Percentiles rank a stretch among this genome's conserved stretches.
These are phyloP conservation scores for Sycophila texana DNA, from an alignment of 2,888 invertebrate genomes.

Conservation along the genomic window DNA sequence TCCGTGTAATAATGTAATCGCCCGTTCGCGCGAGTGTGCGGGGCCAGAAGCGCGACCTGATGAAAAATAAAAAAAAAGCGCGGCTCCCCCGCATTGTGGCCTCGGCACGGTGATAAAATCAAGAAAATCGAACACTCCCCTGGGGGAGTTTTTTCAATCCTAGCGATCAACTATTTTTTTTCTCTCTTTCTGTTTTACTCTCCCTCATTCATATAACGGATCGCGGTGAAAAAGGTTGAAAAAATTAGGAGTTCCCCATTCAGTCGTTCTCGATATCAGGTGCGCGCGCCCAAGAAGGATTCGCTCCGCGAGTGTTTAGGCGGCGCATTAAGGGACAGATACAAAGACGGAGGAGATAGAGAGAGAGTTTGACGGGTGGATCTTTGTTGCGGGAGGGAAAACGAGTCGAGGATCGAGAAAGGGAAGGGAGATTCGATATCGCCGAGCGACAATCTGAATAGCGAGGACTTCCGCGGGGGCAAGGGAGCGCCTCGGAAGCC, in stretches of 20 bases:
- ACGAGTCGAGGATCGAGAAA: background rate
- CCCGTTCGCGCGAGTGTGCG: conserved; percentile 3
- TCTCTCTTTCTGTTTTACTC: too few relatives aligned
- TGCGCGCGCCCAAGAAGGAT: too few relatives aligned
- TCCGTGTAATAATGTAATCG: conserved; percentile 7
- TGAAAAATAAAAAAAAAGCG: conserved; percentile 39
- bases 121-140: conserved; percentile 17
- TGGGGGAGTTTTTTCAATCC: background rate
- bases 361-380: conserved; percentile 5
- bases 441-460: conserved; percentile 53
- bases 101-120: conserved; percentile 6
- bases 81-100: conserved; percentile 55
- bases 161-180: too few relatives aligned
- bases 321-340: conserved; percentile 13
- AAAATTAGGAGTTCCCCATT: too few relatives aligned
- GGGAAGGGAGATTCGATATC: conserved; percentile 49
- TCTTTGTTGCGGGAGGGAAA: conserved; percentile 21
- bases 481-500: background rate
- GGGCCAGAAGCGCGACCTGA: conserved; percentile 24
- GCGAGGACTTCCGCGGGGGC: conserved; percentile 52
- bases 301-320: too few relatives aligned
- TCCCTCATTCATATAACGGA: too few relatives aligned
- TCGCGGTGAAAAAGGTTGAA: too few relatives aligned
- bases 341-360: conserved; percentile 35
- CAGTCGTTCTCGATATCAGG: too few relatives aligned